Base-by-base conservation (phyloP, 1,140 invertebrate species). In the Drosophila azteca region DNA sequence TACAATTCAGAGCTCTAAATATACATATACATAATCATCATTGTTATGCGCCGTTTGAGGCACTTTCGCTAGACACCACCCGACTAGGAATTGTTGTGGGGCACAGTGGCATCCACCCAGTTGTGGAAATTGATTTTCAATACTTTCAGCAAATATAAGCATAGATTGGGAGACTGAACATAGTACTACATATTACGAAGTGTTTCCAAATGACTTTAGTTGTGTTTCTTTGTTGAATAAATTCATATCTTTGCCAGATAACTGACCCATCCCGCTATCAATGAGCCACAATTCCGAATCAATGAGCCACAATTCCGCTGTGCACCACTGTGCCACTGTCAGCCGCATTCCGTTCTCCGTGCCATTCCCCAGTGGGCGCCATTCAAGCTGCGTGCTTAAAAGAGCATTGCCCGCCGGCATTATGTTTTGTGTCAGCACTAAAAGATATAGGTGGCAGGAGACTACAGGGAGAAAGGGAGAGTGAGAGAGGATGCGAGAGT, bases 341-440 rank as follows among this genome's bases (percentile, higher is more conserved):
- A 69, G 63, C 62, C 22, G 39, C 31, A 35, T 35, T 35, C 31
- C 29, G 7, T 29, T 29, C 6, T 29, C 6, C 29, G 1, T 31
- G 7, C 39, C 62, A 43, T 20, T 49, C 31, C 65, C 58, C 73
- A 77, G 46, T 61, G 64, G 63, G 74, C 45, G 39, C 66, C 58
- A 76, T 82, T 69, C 63, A 66, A 63, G 70, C 64, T 76, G 79
- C 76, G 79, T 87, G 83, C 82, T 87, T 87, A 88, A 87, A 87
- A 88, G 82, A 87, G 83, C 82, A 87, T 87, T 87, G 82, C 83
- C 82, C 83, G 83, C 69, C 82, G 82, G 82, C 82, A 88, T 87
- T 87, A 85, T 85, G 82, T 85, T 85, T 81, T 87, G 82, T 85
- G 82, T 85, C 82, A 85, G 78, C 82, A 62, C 69, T 69, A 79